Evolutionary conservation across 2,797 vertebrate species (phyloP).

Genomic region (Ataeniobius toweri): DNA sequence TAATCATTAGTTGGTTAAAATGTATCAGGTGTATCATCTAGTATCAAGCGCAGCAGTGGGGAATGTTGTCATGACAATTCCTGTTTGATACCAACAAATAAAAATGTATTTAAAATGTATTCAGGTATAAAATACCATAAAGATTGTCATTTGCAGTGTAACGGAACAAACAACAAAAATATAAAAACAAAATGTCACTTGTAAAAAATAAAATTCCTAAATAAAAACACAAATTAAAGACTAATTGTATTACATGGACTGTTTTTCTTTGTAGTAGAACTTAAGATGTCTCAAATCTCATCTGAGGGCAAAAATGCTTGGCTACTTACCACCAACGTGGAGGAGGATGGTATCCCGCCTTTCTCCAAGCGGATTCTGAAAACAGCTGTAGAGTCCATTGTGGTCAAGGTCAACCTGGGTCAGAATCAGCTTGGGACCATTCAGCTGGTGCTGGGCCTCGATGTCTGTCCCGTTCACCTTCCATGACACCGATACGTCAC

Average conservation of each 20-base stretch:
- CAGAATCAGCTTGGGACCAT: constrained; percentile 85
- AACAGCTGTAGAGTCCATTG: constrained; percentile 94
- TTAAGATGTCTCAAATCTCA: constrained; percentile 31
- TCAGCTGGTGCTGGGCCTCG: constrained; percentile 80
- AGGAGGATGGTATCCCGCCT: constrained; percentile 90
- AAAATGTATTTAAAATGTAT: constrained; percentile 36
- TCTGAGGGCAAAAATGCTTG: constrained; percentile 18
- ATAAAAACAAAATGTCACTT: not conserved
- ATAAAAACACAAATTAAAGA: not conserved
- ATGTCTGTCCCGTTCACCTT: constrained; percentile 93
- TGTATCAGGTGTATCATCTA: constrained; percentile 20
- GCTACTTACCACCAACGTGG: constrained; percentile 90
- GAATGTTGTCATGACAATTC: constrained; percentile 23
- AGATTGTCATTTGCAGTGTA: constrained; percentile 21
- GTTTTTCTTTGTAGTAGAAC: constrained; percentile 20
- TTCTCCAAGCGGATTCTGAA: constrained; percentile 91
- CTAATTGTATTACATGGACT: not conserved
- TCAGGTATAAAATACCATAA: constrained; percentile 35
- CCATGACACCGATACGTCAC: constrained; percentile 89
- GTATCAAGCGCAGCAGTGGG: constrained; percentile 1
- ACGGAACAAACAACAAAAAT: not conserved
- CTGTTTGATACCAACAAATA: constrained; percentile 39
- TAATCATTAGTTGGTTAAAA: constrained; percentile 30
- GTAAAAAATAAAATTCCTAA: not conserved
- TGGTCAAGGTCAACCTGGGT: constrained; percentile 84